These are phyloP conservation scores for Oryzias dopingdopingensis DNA, from an alignment of 2,797 vertebrate species.

Conservation along the genomic window DNA sequence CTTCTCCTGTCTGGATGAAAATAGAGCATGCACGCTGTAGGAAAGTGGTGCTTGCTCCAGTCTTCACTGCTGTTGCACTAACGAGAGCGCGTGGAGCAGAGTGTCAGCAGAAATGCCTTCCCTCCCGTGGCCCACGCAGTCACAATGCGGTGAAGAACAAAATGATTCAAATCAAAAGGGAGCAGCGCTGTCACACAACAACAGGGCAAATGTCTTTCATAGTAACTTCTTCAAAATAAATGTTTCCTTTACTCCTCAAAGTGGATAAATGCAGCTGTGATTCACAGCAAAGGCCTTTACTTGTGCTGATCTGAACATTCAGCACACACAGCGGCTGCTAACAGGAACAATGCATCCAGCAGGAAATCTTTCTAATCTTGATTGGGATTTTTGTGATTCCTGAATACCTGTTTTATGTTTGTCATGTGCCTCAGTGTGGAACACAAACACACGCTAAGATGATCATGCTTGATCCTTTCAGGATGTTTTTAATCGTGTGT, in stretches of 20 bases:
- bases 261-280: slow-evolving; percentile 1
- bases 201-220: slow-evolving; percentile 16
- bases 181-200: slow-evolving; percentile 17
- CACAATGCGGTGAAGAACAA: slow-evolving; percentile 9
- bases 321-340: neutral
- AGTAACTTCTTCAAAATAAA: slow-evolving; percentile 18
- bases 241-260: slow-evolving; percentile 2
- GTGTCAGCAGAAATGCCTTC: slow-evolving; percentile 36
- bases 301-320: slow-evolving; percentile 4
- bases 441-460: too few species aligned
- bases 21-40: slow-evolving; percentile 26
- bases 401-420: too few species aligned
- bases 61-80: slow-evolving; percentile 29
- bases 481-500: too few species aligned
- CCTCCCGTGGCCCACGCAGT: slow-evolving; percentile 3
- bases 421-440: too few species aligned
- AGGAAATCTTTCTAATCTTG: neutral
- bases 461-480: too few species aligned
- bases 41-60: slow-evolving; percentile 22
- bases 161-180: slow-evolving; percentile 27
- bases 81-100: slow-evolving; percentile 24
- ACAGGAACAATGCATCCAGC: slow-evolving; percentile 2
- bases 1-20: slow-evolving; percentile 41
- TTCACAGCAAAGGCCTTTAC: slow-evolving; percentile 18
- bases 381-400: too few species aligned